Evolutionary conservation across 2,888 invertebrate genomes (phyloP).

Genomic region (Lacanobia oleracea): DNA sequence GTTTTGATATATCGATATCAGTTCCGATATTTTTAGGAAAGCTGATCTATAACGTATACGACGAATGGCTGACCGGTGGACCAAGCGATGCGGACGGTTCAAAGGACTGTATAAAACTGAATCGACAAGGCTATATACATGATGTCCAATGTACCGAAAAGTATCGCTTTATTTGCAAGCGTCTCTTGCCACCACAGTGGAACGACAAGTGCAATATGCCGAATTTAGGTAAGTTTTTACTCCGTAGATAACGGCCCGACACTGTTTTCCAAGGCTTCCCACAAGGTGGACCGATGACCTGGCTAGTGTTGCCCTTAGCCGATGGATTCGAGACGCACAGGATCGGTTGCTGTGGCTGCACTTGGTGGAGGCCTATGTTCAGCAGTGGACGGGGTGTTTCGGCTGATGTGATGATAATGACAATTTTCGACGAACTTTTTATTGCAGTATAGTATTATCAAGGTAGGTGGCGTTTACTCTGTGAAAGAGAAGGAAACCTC

Average conservation of each 20-base stretch:
- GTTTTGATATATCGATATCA: no score
- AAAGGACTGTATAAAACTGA: background rate
- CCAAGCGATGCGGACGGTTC: constrained; percentile 54
- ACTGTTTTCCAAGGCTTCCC: background rate
- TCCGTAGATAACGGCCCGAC: background rate
- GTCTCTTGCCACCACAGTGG: background rate
- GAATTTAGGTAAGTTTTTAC: background rate
- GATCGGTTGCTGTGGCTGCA: no score
- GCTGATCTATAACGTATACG: constrained; percentile 23
- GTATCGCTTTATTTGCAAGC: background rate
- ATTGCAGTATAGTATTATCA: no score
- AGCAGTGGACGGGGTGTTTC: no score
- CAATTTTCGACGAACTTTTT: no score
- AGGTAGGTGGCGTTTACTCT: no score
- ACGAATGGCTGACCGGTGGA: constrained; percentile 64
- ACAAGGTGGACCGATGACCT: no score
- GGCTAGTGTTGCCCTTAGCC: no score
- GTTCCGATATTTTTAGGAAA: constrained; percentile 58
- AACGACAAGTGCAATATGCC: background rate
- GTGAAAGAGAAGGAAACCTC: no score
- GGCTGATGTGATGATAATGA: no score
- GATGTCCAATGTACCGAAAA: constrained; percentile 71
- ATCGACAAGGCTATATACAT: constrained; percentile 74
- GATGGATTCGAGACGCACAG: no score
- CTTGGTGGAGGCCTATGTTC: no score